Evolutionary conservation across 2,888 invertebrate genomes (phyloP).

Genomic region (Marronus borbonicus): DNA sequence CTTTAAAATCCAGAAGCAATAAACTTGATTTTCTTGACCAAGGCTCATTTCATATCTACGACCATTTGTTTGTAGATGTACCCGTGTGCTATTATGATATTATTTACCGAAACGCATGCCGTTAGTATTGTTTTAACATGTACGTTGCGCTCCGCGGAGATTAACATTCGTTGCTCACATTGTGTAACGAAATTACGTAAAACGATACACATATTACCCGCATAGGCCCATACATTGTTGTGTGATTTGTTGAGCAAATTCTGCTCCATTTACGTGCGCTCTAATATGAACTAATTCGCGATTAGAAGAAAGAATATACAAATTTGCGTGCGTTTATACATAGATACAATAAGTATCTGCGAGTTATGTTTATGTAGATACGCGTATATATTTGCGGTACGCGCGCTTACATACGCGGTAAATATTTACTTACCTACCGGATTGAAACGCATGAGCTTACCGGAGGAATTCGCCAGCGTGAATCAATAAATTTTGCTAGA

Average conservation of each 20-base stretch:
- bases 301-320: constrained; percentile 21
- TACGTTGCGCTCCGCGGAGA: not conserved
- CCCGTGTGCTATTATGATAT: not conserved
- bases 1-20: no score
- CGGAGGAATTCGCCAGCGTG: not conserved
- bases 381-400: not conserved
- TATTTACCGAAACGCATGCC: not conserved
- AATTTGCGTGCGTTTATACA: constrained; percentile 5
- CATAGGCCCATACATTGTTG: constrained; percentile 12
- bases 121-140: not conserved
- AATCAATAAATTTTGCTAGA: constrained; percentile 21
- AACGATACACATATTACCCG: constrained; percentile 3
- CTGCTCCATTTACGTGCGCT: constrained; percentile 22
- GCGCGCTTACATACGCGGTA: not conserved
- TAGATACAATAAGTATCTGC: not conserved
- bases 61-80: no score
- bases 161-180: not conserved
- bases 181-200: constrained; percentile 25
- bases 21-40: no score
- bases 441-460: constrained; percentile 11
- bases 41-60: no score
- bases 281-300: constrained; percentile 32
- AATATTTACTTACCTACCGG: not conserved
- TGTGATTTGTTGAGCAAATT: constrained; percentile 29
- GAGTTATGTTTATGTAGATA: not conserved